phyloP scores from a whole-genome alignment of 2,113 vertebrate species.

The Nesospiza acunhae region DNA sequence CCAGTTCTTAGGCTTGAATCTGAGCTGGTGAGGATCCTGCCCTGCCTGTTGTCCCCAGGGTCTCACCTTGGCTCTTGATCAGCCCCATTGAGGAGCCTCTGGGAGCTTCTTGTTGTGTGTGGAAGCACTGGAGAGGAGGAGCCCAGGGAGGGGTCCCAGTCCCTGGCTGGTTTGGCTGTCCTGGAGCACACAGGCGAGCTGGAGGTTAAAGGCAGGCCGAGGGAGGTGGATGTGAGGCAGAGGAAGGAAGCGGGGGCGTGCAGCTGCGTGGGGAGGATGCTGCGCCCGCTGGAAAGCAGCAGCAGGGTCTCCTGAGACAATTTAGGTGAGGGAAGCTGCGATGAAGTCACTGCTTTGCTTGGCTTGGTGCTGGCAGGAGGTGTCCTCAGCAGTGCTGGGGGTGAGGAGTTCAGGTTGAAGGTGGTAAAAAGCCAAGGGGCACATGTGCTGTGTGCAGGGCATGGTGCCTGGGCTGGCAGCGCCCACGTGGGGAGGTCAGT shows the following conservation, averaged over 20 bases:
- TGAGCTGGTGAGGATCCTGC: neutral
- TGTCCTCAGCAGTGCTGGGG: fast-evolving
- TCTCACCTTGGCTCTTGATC: neutral
- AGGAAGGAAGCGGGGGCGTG: constrained; percentile 50
- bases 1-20: neutral
- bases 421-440: fast-evolving
- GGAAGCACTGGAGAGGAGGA: neutral
- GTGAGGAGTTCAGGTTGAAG: neutral
- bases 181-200: fast-evolving
- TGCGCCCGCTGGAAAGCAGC: neutral
- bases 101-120: neutral
- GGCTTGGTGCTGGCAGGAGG: neutral
- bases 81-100: neutral
- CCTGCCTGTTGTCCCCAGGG: neutral
- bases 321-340: constrained; percentile 3
- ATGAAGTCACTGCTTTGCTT: constrained; percentile 38
- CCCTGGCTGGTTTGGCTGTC: neutral
- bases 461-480: neutral
- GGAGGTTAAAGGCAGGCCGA: neutral
- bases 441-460: neutral
- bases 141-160: fast-evolving
- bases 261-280: constrained; percentile 23
- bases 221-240: neutral
- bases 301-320: neutral
- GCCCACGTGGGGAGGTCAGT: fast-evolving